Percentiles rank a stretch among this genome's conserved stretches.
These are phyloP conservation scores for Silurus lanzhouensis DNA, from an alignment of 2,797 vertebrate genomes.

Conservation along the genomic window DNA sequence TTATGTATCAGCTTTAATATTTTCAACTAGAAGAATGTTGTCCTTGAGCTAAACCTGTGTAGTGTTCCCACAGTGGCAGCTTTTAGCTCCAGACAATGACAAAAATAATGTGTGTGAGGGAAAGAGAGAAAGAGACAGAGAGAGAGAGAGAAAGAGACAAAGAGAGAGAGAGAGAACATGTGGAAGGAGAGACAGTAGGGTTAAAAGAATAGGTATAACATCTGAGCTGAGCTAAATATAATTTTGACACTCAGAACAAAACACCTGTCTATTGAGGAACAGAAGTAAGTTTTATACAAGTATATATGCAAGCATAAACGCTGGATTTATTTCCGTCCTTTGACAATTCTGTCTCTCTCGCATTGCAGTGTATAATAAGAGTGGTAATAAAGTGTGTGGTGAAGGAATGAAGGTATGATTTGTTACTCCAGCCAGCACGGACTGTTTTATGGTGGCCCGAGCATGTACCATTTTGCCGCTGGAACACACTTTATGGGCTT, in stretches of 20 bases:
- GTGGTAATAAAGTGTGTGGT: slow-evolving; percentile 40
- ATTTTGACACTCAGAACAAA: slow-evolving; percentile 15
- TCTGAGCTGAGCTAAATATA: slow-evolving; percentile 9
- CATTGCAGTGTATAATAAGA: slow-evolving; percentile 40
- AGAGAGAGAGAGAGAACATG: not conserved
- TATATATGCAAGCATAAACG: slow-evolving; percentile 35
- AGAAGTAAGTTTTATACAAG: slow-evolving; percentile 33
- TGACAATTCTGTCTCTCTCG: slow-evolving; percentile 29
- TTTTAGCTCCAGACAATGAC: slow-evolving; percentile 32
- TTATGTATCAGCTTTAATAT: slow-evolving; percentile 26
- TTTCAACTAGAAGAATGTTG: slow-evolving; percentile 1
- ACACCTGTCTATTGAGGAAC: slow-evolving; percentile 22
- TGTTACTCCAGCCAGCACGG: slow-evolving; percentile 32
- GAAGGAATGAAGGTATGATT: slow-evolving; percentile 49
- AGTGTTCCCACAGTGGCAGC: slow-evolving; percentile 10
- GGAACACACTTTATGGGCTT: slow-evolving; percentile 68
- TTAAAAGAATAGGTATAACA: slow-evolving; percentile 5
- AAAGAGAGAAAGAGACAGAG: not conserved
- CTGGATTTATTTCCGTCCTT: slow-evolving; percentile 46
- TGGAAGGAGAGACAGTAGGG: not conserved
- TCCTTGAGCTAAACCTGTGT: slow-evolving; percentile 31
- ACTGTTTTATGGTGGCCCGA: slow-evolving; percentile 62
- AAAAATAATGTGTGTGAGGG: not conserved
- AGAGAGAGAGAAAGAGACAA: too few species aligned
- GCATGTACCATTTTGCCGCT: slow-evolving; percentile 68